Conservation (phyloP, 1,140 invertebrate species). For the Nasonia vitripennis region DNA sequence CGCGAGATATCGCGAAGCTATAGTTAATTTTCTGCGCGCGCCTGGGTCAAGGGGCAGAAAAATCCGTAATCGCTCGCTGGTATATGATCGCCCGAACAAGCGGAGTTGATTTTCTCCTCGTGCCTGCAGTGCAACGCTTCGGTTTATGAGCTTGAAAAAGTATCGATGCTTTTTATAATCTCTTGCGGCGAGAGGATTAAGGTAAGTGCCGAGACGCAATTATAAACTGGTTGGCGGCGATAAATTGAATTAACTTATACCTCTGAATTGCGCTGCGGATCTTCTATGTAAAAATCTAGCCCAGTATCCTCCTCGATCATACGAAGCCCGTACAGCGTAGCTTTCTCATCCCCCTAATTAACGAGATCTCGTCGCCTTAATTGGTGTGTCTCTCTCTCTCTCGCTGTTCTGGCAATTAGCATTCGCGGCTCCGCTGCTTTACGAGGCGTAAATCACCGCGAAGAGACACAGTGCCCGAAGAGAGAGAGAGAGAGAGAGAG, state of each 20-base stretch:
- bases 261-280: no score
- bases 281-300: neutral
- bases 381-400: neutral
- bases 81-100: neutral
- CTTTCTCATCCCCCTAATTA: conserved; percentile 16
- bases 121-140: no score
- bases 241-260: no score
- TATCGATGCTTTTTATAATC: no score
- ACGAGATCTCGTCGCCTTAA: neutral
- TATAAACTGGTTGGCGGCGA: no score
- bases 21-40: conserved; percentile 13
- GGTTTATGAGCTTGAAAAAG: no score
- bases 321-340: neutral
- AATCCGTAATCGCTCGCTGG: conserved; percentile 14
- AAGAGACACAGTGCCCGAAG: neutral
- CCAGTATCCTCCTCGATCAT: neutral
- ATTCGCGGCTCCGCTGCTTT: conserved; percentile 5
- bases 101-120: neutral
- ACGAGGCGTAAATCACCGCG: conserved; percentile 17
- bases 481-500: neutral
- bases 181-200: no score
- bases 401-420: neutral
- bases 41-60: conserved; percentile 19
- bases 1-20: neutral
- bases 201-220: no score